phyloP scores from a whole-genome alignment of 2,888 invertebrate species.

The Spodoptera exigua region DNA sequence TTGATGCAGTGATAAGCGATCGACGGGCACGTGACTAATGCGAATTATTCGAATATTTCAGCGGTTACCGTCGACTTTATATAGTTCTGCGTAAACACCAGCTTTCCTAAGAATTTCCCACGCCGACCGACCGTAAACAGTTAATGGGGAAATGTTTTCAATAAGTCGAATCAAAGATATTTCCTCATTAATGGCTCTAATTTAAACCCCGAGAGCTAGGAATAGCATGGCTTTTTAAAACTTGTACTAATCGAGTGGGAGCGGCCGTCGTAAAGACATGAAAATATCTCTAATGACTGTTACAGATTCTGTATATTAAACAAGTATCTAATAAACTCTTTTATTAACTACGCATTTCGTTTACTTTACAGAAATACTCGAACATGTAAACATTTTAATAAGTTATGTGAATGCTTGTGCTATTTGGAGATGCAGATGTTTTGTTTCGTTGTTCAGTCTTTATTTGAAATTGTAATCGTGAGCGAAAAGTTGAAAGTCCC shows the following conservation, averaged over 20 bases:
- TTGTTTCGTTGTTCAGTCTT: not conserved
- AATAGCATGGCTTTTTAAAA: constrained; percentile 41
- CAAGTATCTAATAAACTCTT: constrained; percentile 30
- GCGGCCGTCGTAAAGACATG: constrained; percentile 27
- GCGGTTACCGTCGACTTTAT: constrained; percentile 61
- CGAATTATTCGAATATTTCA: constrained; percentile 65
- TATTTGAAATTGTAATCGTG: not conserved
- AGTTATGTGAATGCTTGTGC: constrained; percentile 9
- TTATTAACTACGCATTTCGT: constrained; percentile 11
- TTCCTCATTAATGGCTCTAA: constrained; percentile 23
- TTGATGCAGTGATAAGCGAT: constrained; percentile 46
- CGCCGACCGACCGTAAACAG: constrained; percentile 34
- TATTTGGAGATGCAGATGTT: not conserved
- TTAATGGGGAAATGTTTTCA: constrained; percentile 50
- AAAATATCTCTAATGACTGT: constrained; percentile 23
- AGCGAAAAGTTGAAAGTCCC: constrained; percentile 32
- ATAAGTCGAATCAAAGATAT: constrained; percentile 26
- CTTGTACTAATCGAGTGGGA: constrained; percentile 30
- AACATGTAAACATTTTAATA: constrained; percentile 8
- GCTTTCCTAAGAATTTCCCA: constrained; percentile 57
- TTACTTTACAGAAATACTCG: constrained; percentile 4
- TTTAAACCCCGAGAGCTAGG: constrained; percentile 22
- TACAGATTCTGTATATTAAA: constrained; percentile 14
- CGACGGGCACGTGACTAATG: constrained; percentile 57
- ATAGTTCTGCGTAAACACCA: constrained; percentile 62